Evolutionary conservation across 1,140 invertebrate genomes (phyloP).

Genomic region (Latrodectus geometricus): DNA sequence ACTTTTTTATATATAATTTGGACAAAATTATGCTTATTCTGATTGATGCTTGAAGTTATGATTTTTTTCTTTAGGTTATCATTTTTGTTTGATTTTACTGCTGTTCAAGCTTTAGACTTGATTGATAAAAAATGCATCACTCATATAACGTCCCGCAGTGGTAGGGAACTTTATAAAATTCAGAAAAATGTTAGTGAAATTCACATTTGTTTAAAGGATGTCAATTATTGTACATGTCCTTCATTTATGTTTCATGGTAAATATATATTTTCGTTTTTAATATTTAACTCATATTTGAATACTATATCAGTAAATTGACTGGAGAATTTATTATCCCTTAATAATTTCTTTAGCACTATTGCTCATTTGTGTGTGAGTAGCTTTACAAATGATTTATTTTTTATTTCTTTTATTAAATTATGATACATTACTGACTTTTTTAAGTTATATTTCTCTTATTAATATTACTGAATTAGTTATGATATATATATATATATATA

Average conservation of each 20-base stretch:
- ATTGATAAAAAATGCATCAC: conserved; percentile 29
- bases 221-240: conserved; percentile 53
- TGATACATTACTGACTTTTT: too few relatives aligned
- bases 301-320: background rate
- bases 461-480: too few relatives aligned
- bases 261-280: background rate
- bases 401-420: too few relatives aligned
- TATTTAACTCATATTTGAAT: background rate
- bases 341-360: background rate
- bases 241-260: conserved; percentile 42
- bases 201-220: conserved; percentile 47
- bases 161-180: conserved; percentile 43
- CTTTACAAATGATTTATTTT: too few relatives aligned
- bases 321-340: background rate
- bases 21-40: too few relatives aligned
- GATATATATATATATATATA: too few relatives aligned
- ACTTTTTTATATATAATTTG: too few relatives aligned
- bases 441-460: too few relatives aligned
- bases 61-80: conserved; percentile 31
- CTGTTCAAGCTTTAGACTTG: conserved; percentile 45
- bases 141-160: conserved; percentile 38
- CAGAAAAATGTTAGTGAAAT: conserved; percentile 39
- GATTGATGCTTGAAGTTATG: background rate
- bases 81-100: conserved; percentile 47
- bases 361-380: too few relatives aligned